These are phyloP conservation scores for Chaetodon trifasciatus DNA, from an alignment of 2,797 vertebrate species.

Conservation along the genomic window DNA sequence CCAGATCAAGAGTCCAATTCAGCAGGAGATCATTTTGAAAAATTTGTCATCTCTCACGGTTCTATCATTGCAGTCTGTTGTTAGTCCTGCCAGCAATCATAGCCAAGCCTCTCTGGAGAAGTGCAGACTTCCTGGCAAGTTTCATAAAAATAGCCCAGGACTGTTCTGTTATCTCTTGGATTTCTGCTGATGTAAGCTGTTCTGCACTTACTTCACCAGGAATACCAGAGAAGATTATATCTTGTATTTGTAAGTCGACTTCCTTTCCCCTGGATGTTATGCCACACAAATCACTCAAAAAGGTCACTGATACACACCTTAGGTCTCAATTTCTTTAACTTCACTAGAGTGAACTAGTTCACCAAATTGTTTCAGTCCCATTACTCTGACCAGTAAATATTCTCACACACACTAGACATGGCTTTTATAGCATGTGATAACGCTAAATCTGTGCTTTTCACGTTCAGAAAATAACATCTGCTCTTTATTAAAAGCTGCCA, in stretches of 20 bases:
- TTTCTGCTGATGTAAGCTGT: conserved; percentile 66
- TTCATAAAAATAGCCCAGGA: conserved; percentile 58
- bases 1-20: conserved; percentile 50
- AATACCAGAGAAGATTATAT: conserved; percentile 48
- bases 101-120: conserved; percentile 43
- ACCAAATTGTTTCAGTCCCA: background rate
- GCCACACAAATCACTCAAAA: conserved; percentile 32
- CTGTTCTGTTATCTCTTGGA: conserved; percentile 51
- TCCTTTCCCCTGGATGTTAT: conserved; percentile 33
- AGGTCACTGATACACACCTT: conserved; percentile 48
- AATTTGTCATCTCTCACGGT: conserved; percentile 24
- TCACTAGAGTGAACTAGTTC: background rate
- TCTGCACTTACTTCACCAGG: conserved; percentile 40
- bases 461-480: background rate
- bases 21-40: conserved; percentile 20
- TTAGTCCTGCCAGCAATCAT: conserved; percentile 47
- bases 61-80: conserved; percentile 41
- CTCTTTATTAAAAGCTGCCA: background rate
- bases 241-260: conserved; percentile 41
- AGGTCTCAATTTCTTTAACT: conserved; percentile 15
- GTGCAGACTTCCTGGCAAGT: conserved; percentile 47
- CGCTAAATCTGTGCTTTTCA: background rate
- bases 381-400: background rate
- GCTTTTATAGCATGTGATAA: conserved; percentile 4
- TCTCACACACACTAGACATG: background rate